Percentiles rank a stretch among this genome's conserved stretches.
Evolutionary conservation across 2,888 invertebrate genomes (phyloP).

Genomic region (Baronia brevicornis): DNA sequence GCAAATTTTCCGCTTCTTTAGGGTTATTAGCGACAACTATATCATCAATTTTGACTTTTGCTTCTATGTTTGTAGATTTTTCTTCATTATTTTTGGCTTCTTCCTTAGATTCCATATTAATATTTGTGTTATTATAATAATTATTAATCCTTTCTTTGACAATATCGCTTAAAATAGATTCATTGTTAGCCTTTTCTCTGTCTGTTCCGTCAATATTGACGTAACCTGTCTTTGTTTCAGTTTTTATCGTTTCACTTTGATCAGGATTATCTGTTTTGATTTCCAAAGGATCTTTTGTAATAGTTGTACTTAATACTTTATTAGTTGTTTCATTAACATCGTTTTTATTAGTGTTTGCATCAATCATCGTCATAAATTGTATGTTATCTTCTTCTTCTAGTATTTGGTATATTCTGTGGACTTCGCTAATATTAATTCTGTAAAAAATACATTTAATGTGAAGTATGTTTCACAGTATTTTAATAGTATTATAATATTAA

Average conservation of each 20-base stretch:
- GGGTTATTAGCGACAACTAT: slow-evolving; percentile 44
- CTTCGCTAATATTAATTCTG: slow-evolving; percentile 67
- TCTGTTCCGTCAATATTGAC: slow-evolving; percentile 65
- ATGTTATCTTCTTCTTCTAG: slow-evolving; percentile 68
- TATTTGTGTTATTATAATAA: slow-evolving; percentile 37
- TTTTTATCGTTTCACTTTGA: slow-evolving; percentile 54
- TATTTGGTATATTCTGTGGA: slow-evolving; percentile 63
- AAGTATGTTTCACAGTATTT: neutral
- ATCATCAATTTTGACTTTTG: slow-evolving; percentile 53
- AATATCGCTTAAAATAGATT: slow-evolving; percentile 44
- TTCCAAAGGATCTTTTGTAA: slow-evolving; percentile 15
- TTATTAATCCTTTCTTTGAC: slow-evolving; percentile 49
- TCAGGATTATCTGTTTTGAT: slow-evolving; percentile 27
- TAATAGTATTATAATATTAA: no score
- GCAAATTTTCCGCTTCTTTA: slow-evolving; percentile 32
- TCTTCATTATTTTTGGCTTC: slow-evolving; percentile 16
- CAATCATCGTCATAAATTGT: slow-evolving; percentile 58
- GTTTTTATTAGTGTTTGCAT: slow-evolving; percentile 36
- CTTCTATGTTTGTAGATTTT: slow-evolving; percentile 15
- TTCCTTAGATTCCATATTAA: slow-evolving; percentile 17
- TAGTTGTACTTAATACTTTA: slow-evolving; percentile 7
- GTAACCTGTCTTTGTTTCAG: slow-evolving; percentile 61
- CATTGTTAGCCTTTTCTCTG: slow-evolving; percentile 51
- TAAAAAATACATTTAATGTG: slow-evolving; percentile 20
- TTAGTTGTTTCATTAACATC: slow-evolving; percentile 18